Evolutionary conservation across 2,888 invertebrate species (phyloP), one percentile per base, ranked within the genome.

Genomic region (Coleophora flavipennella): DNA sequence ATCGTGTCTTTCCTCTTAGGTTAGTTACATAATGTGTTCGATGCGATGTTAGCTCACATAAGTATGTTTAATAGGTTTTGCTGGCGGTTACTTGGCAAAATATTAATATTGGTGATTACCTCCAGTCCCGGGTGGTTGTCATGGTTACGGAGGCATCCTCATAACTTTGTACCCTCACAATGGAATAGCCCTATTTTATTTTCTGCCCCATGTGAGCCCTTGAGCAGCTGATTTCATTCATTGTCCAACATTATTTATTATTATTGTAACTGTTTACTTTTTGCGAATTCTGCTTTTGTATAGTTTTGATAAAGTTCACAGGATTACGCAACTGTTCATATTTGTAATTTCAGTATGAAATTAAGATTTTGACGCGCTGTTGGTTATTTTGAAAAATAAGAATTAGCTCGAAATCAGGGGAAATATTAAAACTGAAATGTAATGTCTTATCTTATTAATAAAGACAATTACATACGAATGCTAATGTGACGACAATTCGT

Each of bases 181-280:
- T n/a, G n/a, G n/a, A 67, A 55, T 63, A 62, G 62, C 69, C 72
- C 67, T 57, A 50, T 52, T 51, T 60, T 57, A 57, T 61, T 60
- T 63, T 62, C 62, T n/a, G n/a, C 52, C 61, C 59, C 53, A 59
- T 44, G 49, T 48, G 50, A 55, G 48, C 67, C 66, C 68, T 53
- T 51, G 53, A 70, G 65, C 76, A 78, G 76, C 76, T 77, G 77
- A 76, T 77, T 72, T 58, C 65, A 66, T 70, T 69, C 61, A 69
- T 67, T 29, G n/a, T n/a, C n/a, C n/a, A n/a, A n/a, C n/a, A n/a
- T n/a, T n/a, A n/a, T n/a, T n/a, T n/a, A n/a, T n/a, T n/a, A n/a
- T n/a, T n/a, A n/a, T 36, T 44, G 32, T 14, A 20, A 37, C 13
- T 33, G 28, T 20, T 34, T 12, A 13, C 13, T 25, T 41, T 37